A percentile compares a stretch with the other conserved stretches of the same genome.
Conservation (phyloP, 2,888 invertebrate species). For the Chironomus riparius region DNA sequence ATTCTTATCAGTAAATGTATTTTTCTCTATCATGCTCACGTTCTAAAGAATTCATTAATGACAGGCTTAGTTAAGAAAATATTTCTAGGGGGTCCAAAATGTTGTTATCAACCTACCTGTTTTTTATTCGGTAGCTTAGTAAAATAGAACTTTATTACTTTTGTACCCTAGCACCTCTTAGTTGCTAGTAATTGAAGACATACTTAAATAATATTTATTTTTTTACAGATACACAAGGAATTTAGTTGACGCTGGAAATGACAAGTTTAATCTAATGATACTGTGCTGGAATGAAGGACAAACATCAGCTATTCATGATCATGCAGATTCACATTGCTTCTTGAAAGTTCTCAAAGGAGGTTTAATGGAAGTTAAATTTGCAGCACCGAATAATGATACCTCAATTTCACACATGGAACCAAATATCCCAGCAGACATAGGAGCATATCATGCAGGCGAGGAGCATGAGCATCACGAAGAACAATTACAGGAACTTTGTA, state of each 20-base stretch:
- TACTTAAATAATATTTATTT: too few relatives aligned
- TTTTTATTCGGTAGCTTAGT: too few relatives aligned
- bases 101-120: too few relatives aligned
- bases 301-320: conserved; percentile 92
- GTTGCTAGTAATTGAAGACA: too few relatives aligned
- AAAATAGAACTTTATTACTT: too few relatives aligned
- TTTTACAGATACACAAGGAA: conserved; percentile 80
- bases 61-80: too few relatives aligned
- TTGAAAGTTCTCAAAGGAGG: conserved; percentile 87
- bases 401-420: conserved; percentile 25
- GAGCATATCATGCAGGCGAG: conserved; percentile 28
- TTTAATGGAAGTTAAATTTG: conserved; percentile 62
- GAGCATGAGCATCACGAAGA: conserved; percentile 33
- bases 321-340: conserved; percentile 92
- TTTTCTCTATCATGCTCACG: too few relatives aligned
- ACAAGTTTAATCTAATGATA: conserved; percentile 93
- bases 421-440: conserved; percentile 29
- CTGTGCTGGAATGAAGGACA: conserved; percentile 98
- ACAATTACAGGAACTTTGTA: conserved; percentile 56
- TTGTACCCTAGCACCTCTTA: too few relatives aligned
- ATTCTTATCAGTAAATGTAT: too few relatives aligned
- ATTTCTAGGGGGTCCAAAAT: too few relatives aligned
- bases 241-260: conserved; percentile 91
- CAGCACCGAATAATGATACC: conserved; percentile 29
- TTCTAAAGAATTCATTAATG: too few relatives aligned